phyloP scores from a whole-genome alignment of 2,113 vertebrate genomes.

The Piaya cayana region DNA sequence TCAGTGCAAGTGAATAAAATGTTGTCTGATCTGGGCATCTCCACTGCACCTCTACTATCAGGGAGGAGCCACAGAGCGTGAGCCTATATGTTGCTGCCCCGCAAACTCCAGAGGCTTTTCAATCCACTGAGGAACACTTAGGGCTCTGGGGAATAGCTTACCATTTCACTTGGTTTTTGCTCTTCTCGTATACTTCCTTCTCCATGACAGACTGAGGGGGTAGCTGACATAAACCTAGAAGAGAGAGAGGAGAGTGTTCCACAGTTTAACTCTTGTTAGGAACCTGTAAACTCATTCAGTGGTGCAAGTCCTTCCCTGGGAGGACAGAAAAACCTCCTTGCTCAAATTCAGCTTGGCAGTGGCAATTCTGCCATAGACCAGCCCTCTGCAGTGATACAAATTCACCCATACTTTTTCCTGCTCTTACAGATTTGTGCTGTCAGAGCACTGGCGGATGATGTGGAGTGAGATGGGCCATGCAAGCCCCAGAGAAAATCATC shows the following conservation, averaged over 20 bases:
- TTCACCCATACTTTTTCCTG: background rate
- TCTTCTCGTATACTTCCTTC: slow-evolving; percentile 58
- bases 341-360: background rate
- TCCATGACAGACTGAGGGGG: slow-evolving; percentile 64
- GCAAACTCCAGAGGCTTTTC: background rate
- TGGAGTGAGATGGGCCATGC: background rate
- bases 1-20: background rate
- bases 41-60: fast-evolving
- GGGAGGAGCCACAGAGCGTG: background rate
- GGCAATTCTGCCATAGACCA: background rate
- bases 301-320: background rate
- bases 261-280: background rate
- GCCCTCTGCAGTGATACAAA: background rate
- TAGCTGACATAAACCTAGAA: slow-evolving; percentile 61
- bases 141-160: background rate
- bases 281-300: background rate
- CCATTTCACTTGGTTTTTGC: slow-evolving; percentile 43
- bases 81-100: background rate
- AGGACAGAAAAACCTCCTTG: background rate
- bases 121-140: fast-evolving
- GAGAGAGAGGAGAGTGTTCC: background rate
- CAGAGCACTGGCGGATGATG: background rate
- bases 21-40: background rate
- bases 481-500: background rate
- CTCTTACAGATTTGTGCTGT: background rate